Evolutionary conservation across 1,140 invertebrate species (phyloP), one percentile per base, ranked within the genome.

Genomic region (Drosophila auraria): DNA sequence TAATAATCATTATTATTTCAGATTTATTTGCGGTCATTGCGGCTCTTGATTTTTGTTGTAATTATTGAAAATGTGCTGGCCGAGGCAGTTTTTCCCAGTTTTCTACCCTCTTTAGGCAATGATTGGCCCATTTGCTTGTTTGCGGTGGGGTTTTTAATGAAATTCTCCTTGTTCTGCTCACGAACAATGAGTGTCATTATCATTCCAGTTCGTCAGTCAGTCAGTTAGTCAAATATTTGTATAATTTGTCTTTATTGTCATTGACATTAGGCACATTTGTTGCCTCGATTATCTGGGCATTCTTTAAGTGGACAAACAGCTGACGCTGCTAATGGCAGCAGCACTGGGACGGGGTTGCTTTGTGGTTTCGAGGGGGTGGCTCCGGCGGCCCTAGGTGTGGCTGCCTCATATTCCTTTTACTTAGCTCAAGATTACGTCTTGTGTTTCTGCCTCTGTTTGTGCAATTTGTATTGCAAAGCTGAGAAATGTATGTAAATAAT

Each of bases 231-330:
- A 80, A 83, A 83, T 83, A 83, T 83, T 83, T 83, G 81, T 83
- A 83, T 80, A 83, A 83, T 83, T 83, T 83, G 82, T 84, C 78
- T 84, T 84, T 84, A 84, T 84, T 84, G 82, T 84, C 82, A 84
- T 78, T 81, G 78, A 84, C 82, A 84, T 84, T 84, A 84, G 82
- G 68, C 78, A 84, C 78, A 84, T 84, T 84, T 84, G 82, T 81
- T 84, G 82, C 82, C 78, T 80, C 82, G 82, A 84, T 84, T 84
- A 84, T 84, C 82, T 84, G 73, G 73, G 78, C 73, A 81, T 81
- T 81, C 82, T 84, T 84, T 84, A 84, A 84, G 82, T 84, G 82
- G 82, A 70, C 82, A 84, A 84, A 84, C 82, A 83, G 82, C 82
- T 83, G 82, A 84, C 82, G 82, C 82, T 76, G 81, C 81, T 83